Evolutionary conservation across 2,113 vertebrate species (phyloP).

Genomic region (Serinus canaria): DNA sequence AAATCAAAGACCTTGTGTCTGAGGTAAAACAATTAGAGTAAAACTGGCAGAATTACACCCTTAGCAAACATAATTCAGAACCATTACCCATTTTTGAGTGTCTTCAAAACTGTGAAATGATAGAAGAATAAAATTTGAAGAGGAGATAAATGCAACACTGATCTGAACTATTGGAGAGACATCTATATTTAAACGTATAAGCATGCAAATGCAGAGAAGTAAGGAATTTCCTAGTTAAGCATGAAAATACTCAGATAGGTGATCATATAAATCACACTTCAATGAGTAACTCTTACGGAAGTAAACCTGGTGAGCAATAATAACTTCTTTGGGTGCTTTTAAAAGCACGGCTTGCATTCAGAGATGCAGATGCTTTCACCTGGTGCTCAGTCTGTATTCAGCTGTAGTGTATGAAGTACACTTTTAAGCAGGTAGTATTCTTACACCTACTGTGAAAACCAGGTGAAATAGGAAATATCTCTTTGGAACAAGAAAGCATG

Average conservation of each 20-base stretch:
- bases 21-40: not conserved
- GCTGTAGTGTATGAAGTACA: not conserved
- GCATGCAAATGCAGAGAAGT: not conserved
- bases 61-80: not conserved
- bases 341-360: not conserved
- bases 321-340: not conserved
- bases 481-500: not conserved
- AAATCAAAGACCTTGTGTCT: not conserved
- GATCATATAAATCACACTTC: not conserved
- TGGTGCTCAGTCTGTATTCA: not conserved
- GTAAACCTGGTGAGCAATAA: constrained; percentile 31
- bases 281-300: not conserved
- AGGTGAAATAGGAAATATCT: not conserved
- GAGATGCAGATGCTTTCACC: constrained; percentile 2
- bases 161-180: not conserved
- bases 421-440: not conserved
- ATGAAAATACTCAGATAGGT: not conserved
- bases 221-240: not conserved
- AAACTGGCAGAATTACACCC: not conserved
- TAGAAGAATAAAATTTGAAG: not conserved
- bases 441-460: not conserved
- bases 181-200: not conserved
- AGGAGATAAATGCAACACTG: not conserved
- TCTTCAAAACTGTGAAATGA: not conserved
- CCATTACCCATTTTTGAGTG: not conserved